Percentiles rank a stretch among this genome's conserved stretches.
Evolutionary conservation across 64 coral and sea anemone species (phyloP).

Genomic region (Dendrophyllia cribrosa): DNA sequence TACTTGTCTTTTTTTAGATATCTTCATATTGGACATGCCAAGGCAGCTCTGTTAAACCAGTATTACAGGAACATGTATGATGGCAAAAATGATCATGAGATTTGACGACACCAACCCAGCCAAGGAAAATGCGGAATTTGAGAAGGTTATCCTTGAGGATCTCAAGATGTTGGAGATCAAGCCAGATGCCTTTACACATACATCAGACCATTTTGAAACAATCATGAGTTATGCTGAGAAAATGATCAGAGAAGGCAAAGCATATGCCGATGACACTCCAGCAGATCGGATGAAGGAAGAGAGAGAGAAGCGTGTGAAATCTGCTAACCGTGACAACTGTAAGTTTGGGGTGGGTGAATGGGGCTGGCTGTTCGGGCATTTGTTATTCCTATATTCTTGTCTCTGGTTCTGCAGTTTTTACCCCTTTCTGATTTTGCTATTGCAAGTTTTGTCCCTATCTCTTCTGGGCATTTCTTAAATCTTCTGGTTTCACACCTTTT

Average conservation of each 20-base stretch:
- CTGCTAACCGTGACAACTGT: slow-evolving; percentile 93
- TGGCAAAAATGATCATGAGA: slow-evolving; percentile 93
- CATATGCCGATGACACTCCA: slow-evolving; percentile 94
- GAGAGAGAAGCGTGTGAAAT: slow-evolving; percentile 90
- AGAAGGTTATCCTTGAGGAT: slow-evolving; percentile 98
- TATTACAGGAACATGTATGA: slow-evolving; percentile 96
- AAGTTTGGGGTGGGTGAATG: slow-evolving; percentile 33
- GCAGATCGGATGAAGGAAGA: slow-evolving; percentile 89
- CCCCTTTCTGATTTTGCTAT: too few relatives aligned
- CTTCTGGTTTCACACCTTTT: too few relatives aligned
- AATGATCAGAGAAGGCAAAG: slow-evolving; percentile 85
- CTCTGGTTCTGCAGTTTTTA: too few relatives aligned
- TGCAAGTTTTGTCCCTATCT: too few relatives aligned
- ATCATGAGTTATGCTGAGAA: slow-evolving; percentile 91
- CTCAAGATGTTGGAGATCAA: slow-evolving; percentile 85
- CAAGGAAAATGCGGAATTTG: slow-evolving; percentile 98
- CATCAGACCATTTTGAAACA: slow-evolving; percentile 98
- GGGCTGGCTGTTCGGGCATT: not conserved
- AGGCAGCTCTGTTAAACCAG: slow-evolving; percentile 96
- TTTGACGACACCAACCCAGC: slow-evolving; percentile 99
- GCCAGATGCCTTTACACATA: slow-evolving; percentile 88
- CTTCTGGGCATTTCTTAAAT: too few relatives aligned
- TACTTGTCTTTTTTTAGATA: slow-evolving; percentile 61
- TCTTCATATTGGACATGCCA: slow-evolving; percentile 96
- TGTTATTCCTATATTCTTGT: too few relatives aligned